Evolutionary conservation across 2,888 invertebrate species (phyloP), one percentile per base, ranked within the genome.

Genomic region (Drepanosiphum platanoidis): DNA sequence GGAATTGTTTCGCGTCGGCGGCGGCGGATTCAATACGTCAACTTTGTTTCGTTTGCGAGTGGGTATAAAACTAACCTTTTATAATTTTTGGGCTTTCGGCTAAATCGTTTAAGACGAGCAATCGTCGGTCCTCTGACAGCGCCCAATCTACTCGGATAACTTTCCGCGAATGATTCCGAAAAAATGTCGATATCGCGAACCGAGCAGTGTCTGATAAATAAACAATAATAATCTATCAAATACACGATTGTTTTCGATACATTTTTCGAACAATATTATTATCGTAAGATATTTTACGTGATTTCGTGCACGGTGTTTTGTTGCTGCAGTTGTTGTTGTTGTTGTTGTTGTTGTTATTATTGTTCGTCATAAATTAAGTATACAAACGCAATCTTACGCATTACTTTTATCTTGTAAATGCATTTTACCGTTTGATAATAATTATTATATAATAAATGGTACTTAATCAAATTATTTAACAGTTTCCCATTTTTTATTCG

Each of bases 361-460:
- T 74, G 18, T 52, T 8, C 11, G n/a, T 58, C 34, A 75, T 75
- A 34, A 77, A 64, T 39, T 64, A 64, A 61, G n/a, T n/a, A 36
- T 61, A 78, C 42, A 32, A 32, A 46, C 46, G n/a, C 8, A 36
- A 32, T 36, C 34, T 68, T 78, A 66, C 52, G 7, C 42, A 66
- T 66, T 42, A 32, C 1, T 18, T 66, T 46, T 42, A 78, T 46
- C 34, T 68, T 1, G 18, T 68, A 66, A 32, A 68, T 34, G 42
- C 4, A 15, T 22, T 42, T 30, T 42, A 32, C 18, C 7, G 64
- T 79, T 78, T 64, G 64, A 42, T 42, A 68, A 52, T 70, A 52
- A 80, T 36, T 80, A 36, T 66, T 66, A 78, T 42, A 66, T 66
- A 78, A 78, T 42, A 66, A 78, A 78, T 46, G 42, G 42, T 78